These are phyloP conservation scores for Ostrea denselamellosa DNA, from an alignment of 1,140 invertebrate genomes.

Conservation along the genomic window DNA sequence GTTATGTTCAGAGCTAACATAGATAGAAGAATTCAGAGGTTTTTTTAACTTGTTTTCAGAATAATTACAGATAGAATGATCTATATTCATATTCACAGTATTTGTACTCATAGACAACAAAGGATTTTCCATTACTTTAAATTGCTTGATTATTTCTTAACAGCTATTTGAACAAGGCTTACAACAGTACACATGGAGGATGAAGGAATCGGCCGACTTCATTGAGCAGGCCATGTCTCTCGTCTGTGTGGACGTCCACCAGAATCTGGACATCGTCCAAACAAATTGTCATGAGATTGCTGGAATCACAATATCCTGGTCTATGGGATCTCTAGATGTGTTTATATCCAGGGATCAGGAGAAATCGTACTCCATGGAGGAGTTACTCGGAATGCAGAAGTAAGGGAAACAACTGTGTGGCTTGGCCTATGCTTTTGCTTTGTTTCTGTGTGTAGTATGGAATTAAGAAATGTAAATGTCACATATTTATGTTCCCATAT, in stretches of 20 bases:
- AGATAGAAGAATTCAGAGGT: too few relatives aligned
- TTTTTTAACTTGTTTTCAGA: too few relatives aligned
- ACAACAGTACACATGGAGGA: slow-evolving; percentile 77
- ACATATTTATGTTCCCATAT: too few relatives aligned
- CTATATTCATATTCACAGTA: not conserved
- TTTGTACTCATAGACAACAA: not conserved
- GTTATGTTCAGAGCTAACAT: too few relatives aligned
- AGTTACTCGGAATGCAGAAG: slow-evolving; percentile 75
- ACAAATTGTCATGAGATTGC: slow-evolving; percentile 75
- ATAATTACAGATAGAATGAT: not conserved
- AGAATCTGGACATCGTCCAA: slow-evolving; percentile 77
- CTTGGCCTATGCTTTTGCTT: too few relatives aligned
- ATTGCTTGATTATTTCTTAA: slow-evolving; percentile 16
- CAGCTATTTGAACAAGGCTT: slow-evolving; percentile 75
- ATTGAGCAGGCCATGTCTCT: slow-evolving; percentile 77
- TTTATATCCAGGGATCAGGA: slow-evolving; percentile 66
- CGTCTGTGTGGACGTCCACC: slow-evolving; percentile 75
- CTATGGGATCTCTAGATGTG: slow-evolving; percentile 71
- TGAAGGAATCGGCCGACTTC: slow-evolving; percentile 77
- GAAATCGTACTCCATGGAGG: slow-evolving; percentile 75
- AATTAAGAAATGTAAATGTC: too few relatives aligned
- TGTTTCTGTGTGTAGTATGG: too few relatives aligned
- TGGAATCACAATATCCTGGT: slow-evolving; percentile 75
- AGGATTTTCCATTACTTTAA: not conserved
- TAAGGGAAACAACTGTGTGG: slow-evolving; percentile 49